Evolutionary conservation across 2,888 invertebrate genomes (phyloP).

Genomic region (Drosophila cracens): DNA sequence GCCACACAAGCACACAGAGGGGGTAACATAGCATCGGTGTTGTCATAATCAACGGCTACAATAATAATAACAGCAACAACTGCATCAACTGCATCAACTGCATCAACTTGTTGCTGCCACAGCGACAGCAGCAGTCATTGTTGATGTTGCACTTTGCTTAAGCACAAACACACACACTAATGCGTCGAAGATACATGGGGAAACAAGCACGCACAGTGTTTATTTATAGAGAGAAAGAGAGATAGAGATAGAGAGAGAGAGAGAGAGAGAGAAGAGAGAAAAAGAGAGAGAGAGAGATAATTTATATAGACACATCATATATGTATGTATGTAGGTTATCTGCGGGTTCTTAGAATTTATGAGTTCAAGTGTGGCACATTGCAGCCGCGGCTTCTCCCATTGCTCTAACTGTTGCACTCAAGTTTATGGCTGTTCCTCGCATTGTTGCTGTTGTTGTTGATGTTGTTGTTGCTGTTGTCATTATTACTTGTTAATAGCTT

Average conservation of each 20-base stretch:
- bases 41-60: slow-evolving; percentile 74
- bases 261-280: background rate
- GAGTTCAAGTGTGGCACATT: slow-evolving; percentile 77
- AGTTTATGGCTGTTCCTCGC: slow-evolving; percentile 26
- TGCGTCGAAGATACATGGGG: slow-evolving; percentile 11
- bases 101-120: slow-evolving; percentile 63
- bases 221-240: slow-evolving; percentile 40
- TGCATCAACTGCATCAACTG: slow-evolving; percentile 27
- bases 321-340: slow-evolving; percentile 69
- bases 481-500: slow-evolving; percentile 79
- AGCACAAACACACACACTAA: slow-evolving; percentile 30
- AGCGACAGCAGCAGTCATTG: slow-evolving; percentile 38
- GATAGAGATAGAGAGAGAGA: background rate
- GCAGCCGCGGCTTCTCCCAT: slow-evolving; percentile 67
- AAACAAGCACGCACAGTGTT: slow-evolving; percentile 52
- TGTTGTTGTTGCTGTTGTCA: slow-evolving; percentile 60
- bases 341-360: slow-evolving; percentile 77
- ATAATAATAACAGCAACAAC: slow-evolving; percentile 35
- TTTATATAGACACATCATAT: slow-evolving; percentile 15
- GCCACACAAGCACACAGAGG: slow-evolving; percentile 11
- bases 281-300: slow-evolving; percentile 12
- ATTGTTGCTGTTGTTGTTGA: slow-evolving; percentile 18
- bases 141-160: slow-evolving; percentile 67
- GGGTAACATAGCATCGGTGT: slow-evolving; percentile 47
- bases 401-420: slow-evolving; percentile 39